Evolutionary conservation across 2,888 invertebrate genomes (phyloP), one percentile per base, ranked within the genome.

Genomic region (Selenia dentaria): DNA sequence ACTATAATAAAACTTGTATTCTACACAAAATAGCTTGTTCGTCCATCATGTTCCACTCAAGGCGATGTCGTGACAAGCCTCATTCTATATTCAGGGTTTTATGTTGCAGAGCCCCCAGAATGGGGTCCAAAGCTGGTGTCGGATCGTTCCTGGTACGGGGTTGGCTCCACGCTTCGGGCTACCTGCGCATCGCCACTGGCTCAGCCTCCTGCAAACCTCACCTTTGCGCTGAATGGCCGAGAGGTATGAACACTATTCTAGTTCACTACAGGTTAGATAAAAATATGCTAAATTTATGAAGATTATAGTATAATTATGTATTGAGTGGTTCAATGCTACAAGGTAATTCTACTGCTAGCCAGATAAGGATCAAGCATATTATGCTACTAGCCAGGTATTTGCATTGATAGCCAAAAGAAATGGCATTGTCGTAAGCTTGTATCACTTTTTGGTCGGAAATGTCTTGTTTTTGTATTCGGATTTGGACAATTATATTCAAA

Each of bases 101-200:
- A 40, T 58, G 48, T 92, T 91, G 44, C 92, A 95, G 95, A 92
- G 75, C 89, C 93, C 51, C 94, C 94, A 25, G 91, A 93, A 59
- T 94, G 94, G 73, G 92, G 92, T 51, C 94, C 94, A 14, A 91
- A 92, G 72, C 79, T 94, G 74, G 91, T 90, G 57, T 92, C 94
- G 42, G 95, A 94, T 73, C 93, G 94, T 63, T 92, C 92, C 61
- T 92, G 94, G 79, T 93, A 94, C 76, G 94, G 94, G 51, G 92
- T 94, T 47, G 94, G 94, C 2, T 94, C 94, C 50, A 93, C 91
- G 8, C 85, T 95, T 53, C 92, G 92, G 45, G 94, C 93, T 28
- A 94, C 94, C 50, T 95, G 95, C 67, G 93, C 93, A 5, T 92
- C 94, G 12, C 94, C 94, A 9, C 92, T 92, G 9, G 92, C 94